Percentiles rank a stretch among this genome's conserved stretches.
Evolutionary conservation across 2,113 vertebrate species (phyloP).

Genomic region (Callopanchax toddi): DNA sequence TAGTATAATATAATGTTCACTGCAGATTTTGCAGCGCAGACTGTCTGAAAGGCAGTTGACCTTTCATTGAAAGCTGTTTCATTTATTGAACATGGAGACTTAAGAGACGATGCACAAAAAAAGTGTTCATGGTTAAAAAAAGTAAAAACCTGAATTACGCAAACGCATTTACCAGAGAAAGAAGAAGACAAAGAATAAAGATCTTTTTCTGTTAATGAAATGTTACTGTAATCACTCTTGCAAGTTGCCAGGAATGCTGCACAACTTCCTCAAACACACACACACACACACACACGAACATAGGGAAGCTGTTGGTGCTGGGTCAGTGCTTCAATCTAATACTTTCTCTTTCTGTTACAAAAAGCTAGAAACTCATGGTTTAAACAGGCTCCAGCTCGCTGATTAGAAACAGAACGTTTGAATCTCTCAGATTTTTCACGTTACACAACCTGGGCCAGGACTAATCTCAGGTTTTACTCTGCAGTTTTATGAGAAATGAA

Average conservation of each 20-base stretch:
- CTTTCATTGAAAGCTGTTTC: background rate
- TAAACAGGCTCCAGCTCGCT: no score
- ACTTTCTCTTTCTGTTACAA: conserved; percentile 33
- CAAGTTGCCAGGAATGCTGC: conserved; percentile 29
- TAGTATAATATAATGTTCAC: no score
- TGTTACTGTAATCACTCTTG: conserved; percentile 18
- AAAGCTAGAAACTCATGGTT: no score
- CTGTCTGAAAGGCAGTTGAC: background rate
- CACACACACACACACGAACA: no score
- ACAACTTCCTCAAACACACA: conserved; percentile 34
- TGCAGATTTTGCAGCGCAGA: no score
- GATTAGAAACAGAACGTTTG: background rate
- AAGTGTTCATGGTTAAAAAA: background rate
- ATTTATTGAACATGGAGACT: no score
- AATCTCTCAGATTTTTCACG: background rate
- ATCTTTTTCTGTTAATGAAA: background rate
- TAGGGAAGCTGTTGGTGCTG: conserved; percentile 14
- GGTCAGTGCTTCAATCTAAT: background rate
- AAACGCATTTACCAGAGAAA: conserved; percentile 1
- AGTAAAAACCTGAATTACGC: background rate
- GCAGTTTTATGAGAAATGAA: background rate
- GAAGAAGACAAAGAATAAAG: background rate
- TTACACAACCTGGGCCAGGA: background rate
- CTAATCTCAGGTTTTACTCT: background rate
- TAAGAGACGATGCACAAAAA: no score